Percentiles rank a stretch among this genome's conserved stretches.
Evolutionary conservation across 37 sponge, comb jelly and placozoan genomes (phyloP).

Genomic region (Spongilla lacustris): DNA sequence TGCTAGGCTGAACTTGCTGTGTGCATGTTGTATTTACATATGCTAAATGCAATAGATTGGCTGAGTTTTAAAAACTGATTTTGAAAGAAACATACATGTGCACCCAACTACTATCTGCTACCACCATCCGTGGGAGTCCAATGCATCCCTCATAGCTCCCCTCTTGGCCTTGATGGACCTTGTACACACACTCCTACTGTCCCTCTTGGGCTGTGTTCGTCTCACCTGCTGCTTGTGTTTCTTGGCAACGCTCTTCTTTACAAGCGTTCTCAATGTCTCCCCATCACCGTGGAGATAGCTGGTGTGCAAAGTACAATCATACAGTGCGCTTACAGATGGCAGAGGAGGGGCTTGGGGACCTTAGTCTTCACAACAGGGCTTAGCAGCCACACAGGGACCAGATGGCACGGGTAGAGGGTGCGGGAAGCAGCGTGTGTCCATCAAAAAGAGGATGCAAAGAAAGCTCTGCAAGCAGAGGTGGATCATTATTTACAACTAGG

Average conservation of each 20-base stretch:
- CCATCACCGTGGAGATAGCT: constrained; percentile 39
- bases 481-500: no score
- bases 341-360: not conserved
- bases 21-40: no score
- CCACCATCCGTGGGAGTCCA: not conserved
- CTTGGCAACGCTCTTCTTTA: constrained; percentile 35
- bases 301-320: not conserved
- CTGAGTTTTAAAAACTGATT: no score
- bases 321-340: not conserved
- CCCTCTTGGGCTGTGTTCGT: constrained; percentile 2
- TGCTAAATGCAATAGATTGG: no score
- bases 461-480: no score
- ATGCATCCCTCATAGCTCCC: not conserved
- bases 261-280: constrained; percentile 32
- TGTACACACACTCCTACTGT: not conserved
- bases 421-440: no score
- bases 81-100: not conserved
- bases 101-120: not conserved
- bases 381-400: constrained; percentile 40
- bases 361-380: constrained; percentile 22
- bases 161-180: not conserved
- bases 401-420: not conserved
- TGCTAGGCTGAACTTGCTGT: no score
- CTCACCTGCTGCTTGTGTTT: constrained; percentile 32
- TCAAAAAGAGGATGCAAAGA: no score